These are phyloP conservation scores for Phrynocephalus versicolor DNA, from an alignment of 2,113 vertebrate species.

Conservation along the genomic window DNA sequence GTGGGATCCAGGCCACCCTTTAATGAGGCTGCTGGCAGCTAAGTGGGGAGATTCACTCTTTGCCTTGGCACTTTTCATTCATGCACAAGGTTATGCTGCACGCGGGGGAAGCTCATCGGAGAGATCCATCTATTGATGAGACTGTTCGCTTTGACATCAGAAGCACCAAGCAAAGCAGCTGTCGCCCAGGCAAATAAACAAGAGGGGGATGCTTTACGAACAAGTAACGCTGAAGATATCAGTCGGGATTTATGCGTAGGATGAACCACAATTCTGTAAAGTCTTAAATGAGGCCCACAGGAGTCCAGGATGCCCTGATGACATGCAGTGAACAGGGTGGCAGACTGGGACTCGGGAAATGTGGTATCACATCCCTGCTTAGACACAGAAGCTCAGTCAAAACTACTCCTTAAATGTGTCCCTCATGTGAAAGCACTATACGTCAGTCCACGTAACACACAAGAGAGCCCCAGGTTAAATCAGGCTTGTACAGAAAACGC, in stretches of 20 bases:
- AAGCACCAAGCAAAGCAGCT: not conserved
- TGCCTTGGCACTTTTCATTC: not conserved
- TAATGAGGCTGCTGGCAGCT: slow-evolving; percentile 1
- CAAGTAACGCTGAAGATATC: not conserved
- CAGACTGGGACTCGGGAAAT: too few species aligned
- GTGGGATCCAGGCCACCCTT: slow-evolving; percentile 9
- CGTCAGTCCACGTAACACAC: too few species aligned
- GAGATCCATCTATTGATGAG: not conserved
- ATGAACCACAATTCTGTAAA: not conserved
- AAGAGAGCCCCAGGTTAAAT: not conserved
- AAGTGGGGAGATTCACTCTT: slow-evolving; percentile 11
- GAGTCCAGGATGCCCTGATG: not conserved
- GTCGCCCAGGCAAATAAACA: not conserved
- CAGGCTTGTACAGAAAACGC: not conserved
- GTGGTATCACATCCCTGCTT: too few species aligned
- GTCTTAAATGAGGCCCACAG: not conserved
- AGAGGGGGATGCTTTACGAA: not conserved
- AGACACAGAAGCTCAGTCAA: too few species aligned
- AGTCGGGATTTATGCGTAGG: not conserved
- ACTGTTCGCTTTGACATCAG: slow-evolving; percentile 3
- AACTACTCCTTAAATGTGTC: too few species aligned
- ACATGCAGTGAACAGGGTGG: too few species aligned
- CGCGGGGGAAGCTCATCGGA: not conserved
- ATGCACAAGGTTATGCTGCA: not conserved
- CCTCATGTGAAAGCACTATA: too few species aligned